These are phyloP conservation scores for Plutella xylostella DNA, from an alignment of 2,888 invertebrate genomes.

Conservation along the genomic window DNA sequence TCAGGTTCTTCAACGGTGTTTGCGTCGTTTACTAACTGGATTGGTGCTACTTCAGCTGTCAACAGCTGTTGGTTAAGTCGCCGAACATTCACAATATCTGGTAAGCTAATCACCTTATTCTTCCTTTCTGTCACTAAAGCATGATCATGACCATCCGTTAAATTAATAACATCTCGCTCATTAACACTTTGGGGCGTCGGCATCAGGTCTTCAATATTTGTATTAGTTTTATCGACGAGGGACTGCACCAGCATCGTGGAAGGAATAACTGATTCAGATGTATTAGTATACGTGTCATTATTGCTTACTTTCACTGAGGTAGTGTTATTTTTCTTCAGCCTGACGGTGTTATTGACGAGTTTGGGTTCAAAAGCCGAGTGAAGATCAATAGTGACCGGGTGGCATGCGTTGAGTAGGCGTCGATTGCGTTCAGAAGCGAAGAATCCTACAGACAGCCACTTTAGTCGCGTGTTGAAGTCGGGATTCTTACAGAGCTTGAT, in stretches of 20 bases:
- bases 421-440: conserved; percentile 39
- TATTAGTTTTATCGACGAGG: conserved; percentile 31
- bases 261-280: conserved; percentile 26
- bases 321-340: conserved; percentile 24
- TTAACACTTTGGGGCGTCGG: too few species aligned
- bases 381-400: conserved; percentile 49
- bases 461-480: conserved; percentile 53
- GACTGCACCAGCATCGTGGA: conserved; percentile 35
- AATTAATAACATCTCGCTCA: too few species aligned
- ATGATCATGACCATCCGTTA: conserved; percentile 9
- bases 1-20: background rate
- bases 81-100: conserved; percentile 40
- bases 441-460: conserved; percentile 43
- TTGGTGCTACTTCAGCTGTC: conserved; percentile 46
- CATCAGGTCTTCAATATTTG: too few species aligned
- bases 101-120: conserved; percentile 36
- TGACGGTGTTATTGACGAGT: conserved; percentile 37
- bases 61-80: conserved; percentile 42
- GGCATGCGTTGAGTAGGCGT: conserved; percentile 36
- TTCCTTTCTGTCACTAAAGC: conserved; percentile 27
- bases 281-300: too few species aligned
- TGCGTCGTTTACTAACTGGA: conserved; percentile 17
- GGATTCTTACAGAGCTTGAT: conserved; percentile 55
- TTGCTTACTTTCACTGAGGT: too few species aligned
- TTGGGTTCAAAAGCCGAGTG: conserved; percentile 47